Evolutionary conservation across 2,888 invertebrate species (phyloP).

Genomic region (Charanyca ferruginea): DNA sequence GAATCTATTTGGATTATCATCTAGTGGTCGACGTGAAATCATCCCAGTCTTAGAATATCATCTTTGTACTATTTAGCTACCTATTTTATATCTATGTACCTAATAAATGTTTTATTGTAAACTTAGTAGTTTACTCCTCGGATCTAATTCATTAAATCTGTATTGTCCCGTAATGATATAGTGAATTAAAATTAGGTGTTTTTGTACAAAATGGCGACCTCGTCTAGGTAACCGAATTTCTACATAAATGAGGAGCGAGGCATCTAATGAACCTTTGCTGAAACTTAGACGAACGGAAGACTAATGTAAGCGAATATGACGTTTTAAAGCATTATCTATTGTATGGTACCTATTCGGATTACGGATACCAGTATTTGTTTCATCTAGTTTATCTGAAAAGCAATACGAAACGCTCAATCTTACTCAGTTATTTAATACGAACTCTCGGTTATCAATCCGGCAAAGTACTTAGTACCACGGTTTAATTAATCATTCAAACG

Average conservation of each 20-base stretch:
- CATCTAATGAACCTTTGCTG: constrained; percentile 70
- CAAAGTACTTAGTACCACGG: constrained; percentile 74
- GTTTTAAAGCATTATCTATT: constrained; percentile 61
- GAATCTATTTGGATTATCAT: constrained; percentile 69
- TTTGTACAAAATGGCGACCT: constrained; percentile 90
- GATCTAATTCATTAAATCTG: constrained; percentile 87
- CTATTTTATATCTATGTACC: constrained; percentile 86
- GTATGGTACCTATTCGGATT: constrained; percentile 57
- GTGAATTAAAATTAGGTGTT: constrained; percentile 84
- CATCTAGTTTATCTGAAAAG: constrained; percentile 74
- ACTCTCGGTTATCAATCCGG: constrained; percentile 61
- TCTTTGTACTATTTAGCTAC: constrained; percentile 84
- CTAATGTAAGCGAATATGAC: constrained; percentile 68
- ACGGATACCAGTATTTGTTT: constrained; percentile 61
- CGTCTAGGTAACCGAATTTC: constrained; percentile 91
- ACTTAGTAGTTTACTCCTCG: constrained; percentile 87
- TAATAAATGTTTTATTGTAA: constrained; percentile 90
- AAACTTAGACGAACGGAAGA: constrained; percentile 73
- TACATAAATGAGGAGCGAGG: constrained; percentile 78
- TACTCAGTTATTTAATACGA: constrained; percentile 41
- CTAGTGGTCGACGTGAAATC: constrained; percentile 75
- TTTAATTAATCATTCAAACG: constrained; percentile 48
- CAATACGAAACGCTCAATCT: constrained; percentile 60
- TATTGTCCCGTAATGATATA: constrained; percentile 87
- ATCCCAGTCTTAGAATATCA: constrained; percentile 84